Percentiles rank a stretch among this genome's conserved stretches.
Conservation (phyloP, 2,797 vertebrate genomes). For the Uromys caudimaculatus region DNA sequence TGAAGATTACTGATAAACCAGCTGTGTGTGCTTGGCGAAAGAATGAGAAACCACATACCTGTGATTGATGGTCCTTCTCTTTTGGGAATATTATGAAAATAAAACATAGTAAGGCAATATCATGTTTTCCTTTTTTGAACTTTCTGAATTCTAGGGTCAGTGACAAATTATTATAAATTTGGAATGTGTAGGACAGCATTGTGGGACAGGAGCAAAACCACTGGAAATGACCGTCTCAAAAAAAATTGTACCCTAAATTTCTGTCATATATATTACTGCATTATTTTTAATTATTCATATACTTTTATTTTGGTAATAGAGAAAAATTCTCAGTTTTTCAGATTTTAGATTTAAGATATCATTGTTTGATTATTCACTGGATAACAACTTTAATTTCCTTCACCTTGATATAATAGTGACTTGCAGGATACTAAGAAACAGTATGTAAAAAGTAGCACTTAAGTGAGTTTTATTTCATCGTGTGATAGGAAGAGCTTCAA, state of each 20-base stretch:
- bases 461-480: conserved; percentile 6
- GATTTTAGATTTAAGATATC: conserved; percentile 19
- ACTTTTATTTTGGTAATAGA: conserved; percentile 22
- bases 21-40: conserved; percentile 24
- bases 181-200: not conserved
- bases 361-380: conserved; percentile 35
- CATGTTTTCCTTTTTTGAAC: not conserved
- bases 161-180: not conserved
- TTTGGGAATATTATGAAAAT: not conserved
- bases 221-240: not conserved
- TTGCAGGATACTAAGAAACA: conserved; percentile 27
- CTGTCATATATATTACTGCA: not conserved
- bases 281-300: conserved; percentile 19
- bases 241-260: not conserved
- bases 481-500: conserved; percentile 48
- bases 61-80: conserved; percentile 40
- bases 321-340: conserved; percentile 43
- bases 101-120: conserved; percentile 41
- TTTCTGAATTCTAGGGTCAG: conserved; percentile 1
- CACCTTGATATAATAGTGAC: not conserved
- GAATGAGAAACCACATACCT: conserved; percentile 56
- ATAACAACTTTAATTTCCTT: not conserved
- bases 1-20: conserved; percentile 15
- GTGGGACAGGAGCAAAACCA: not conserved
- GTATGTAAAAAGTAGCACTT: conserved; percentile 51